Conservation (phyloP, 2,113 vertebrate genomes). For the Deroptyus accipitrinus region DNA sequence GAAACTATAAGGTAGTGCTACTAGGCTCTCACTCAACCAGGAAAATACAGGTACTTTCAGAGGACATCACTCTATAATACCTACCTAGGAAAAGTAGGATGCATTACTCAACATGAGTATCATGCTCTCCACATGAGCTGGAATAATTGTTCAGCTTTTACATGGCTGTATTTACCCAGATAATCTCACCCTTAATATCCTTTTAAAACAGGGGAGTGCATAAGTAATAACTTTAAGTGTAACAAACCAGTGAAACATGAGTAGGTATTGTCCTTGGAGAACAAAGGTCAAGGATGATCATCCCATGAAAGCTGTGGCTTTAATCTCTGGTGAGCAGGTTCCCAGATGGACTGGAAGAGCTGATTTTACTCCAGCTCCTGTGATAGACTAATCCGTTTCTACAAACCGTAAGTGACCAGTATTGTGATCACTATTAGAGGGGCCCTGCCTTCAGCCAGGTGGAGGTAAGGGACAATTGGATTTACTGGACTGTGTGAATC, state of each 20-base stretch:
- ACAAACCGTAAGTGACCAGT: too few relatives aligned
- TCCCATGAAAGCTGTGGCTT: too few relatives aligned
- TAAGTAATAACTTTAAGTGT: background rate
- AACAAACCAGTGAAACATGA: background rate
- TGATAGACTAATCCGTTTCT: too few relatives aligned
- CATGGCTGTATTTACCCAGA: background rate
- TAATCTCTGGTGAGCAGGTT: too few relatives aligned
- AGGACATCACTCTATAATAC: background rate
- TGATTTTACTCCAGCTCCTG: too few relatives aligned
- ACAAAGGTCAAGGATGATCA: too few relatives aligned
- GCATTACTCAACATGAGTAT: background rate
- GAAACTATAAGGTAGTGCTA: background rate
- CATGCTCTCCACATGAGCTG: background rate
- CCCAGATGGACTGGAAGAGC: too few relatives aligned
- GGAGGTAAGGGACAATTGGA: too few relatives aligned
- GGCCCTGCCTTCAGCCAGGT: too few relatives aligned
- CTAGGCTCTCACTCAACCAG: background rate
- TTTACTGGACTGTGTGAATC: too few relatives aligned
- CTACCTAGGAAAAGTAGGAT: background rate
- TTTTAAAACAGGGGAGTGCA: background rate
- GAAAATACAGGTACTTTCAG: background rate
- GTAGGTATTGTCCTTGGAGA: background rate
- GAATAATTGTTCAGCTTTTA: background rate
- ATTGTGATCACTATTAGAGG: too few relatives aligned
- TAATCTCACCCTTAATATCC: background rate